Conservation (phyloP, 2,888 invertebrate genomes). For the Dasysyrphus albostriatus region DNA sequence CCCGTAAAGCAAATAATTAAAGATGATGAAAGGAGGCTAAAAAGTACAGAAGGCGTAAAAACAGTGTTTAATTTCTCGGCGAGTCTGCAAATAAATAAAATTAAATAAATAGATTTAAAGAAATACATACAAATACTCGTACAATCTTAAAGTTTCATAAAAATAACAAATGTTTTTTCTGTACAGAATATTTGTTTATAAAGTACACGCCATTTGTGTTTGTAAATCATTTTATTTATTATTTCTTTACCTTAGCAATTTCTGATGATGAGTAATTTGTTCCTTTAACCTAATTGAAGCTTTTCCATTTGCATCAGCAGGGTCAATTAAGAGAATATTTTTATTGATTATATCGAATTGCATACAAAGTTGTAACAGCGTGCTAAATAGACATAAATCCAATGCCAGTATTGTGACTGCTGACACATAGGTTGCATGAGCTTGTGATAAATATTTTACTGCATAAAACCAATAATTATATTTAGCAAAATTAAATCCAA, state of each 20-base stretch:
- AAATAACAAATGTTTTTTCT: no score
- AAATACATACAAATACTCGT: not conserved
- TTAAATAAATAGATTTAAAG: not conserved
- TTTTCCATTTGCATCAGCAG: not conserved
- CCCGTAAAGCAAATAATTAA: slow-evolving; percentile 73
- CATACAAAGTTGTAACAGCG: slow-evolving; percentile 68
- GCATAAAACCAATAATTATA: not conserved
- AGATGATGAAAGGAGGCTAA: slow-evolving; percentile 75
- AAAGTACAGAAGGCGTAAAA: slow-evolving; percentile 72
- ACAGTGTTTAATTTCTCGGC: slow-evolving; percentile 68
- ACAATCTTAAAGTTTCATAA: not conserved
- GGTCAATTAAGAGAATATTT: slow-evolving; percentile 48
- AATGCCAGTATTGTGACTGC: slow-evolving; percentile 46
- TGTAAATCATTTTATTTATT: no score
- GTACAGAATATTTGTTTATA: no score
- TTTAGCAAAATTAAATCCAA: slow-evolving; percentile 10
- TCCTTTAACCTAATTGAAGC: not conserved
- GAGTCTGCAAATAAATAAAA: slow-evolving; percentile 44
- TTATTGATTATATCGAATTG: slow-evolving; percentile 64
- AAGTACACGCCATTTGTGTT: no score
- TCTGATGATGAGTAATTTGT: slow-evolving; percentile 22
- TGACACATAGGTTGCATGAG: not conserved
- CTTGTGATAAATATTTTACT: slow-evolving; percentile 17
- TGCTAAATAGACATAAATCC: slow-evolving; percentile 71
- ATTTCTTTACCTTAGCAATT: slow-evolving; percentile 10